phyloP scores from a whole-genome alignment of 1,140 invertebrate genomes.

The Cyclargus thomasi region DNA sequence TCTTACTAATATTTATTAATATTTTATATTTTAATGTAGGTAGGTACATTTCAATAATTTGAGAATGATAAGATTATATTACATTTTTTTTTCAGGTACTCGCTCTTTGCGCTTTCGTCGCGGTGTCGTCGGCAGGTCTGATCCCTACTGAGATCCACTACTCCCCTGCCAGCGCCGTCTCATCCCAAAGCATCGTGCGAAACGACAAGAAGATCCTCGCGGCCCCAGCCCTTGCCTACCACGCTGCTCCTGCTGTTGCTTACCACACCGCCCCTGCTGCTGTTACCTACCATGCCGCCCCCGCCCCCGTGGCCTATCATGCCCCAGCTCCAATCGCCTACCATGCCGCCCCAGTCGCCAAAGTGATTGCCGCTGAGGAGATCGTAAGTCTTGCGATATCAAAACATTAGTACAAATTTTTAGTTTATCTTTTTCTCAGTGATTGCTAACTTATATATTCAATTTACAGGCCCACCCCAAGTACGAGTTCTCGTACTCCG shows the following conservation, averaged over 20 bases:
- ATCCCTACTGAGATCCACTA: constrained; percentile 33
- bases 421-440: too few species aligned
- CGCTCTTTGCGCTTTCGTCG: constrained; percentile 39
- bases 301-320: constrained; percentile 5
- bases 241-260: constrained; percentile 38
- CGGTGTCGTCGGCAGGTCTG: constrained; percentile 42
- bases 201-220: constrained; percentile 31
- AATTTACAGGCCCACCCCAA: constrained; percentile 47
- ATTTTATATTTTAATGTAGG: not conserved
- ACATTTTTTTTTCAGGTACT: constrained; percentile 36
- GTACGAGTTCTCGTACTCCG: constrained; percentile 72
- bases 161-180: constrained; percentile 34
- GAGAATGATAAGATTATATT: too few species aligned
- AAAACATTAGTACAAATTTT: too few species aligned
- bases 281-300: constrained; percentile 30
- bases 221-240: constrained; percentile 30
- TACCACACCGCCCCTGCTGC: constrained; percentile 42
- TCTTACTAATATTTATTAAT: not conserved
- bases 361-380: too few species aligned
- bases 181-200: constrained; percentile 40
- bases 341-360: constrained; percentile 39
- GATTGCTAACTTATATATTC: too few species aligned
- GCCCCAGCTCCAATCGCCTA: constrained; percentile 17
- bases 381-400: constrained; percentile 34
- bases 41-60: not conserved